Base-by-base conservation (phyloP, 2,888 invertebrate species). In the Sthenelais limicola region DNA sequence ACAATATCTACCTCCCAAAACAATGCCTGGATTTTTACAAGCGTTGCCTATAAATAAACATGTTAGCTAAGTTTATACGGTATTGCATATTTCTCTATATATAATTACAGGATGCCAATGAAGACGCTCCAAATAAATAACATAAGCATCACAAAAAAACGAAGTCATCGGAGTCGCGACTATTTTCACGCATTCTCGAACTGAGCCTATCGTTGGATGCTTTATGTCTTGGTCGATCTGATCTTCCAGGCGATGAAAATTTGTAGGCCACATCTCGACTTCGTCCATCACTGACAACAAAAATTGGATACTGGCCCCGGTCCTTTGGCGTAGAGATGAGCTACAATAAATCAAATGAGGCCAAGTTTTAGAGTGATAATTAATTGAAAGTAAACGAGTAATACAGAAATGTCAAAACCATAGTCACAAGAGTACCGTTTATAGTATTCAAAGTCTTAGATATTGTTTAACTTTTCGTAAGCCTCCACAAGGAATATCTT, bases 241-340 rank as follows among this genome's bases (percentile, higher is more conserved):
- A 52, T 52, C 56, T 48, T 15, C 26, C 35, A 1, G 52, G 52
- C 3, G 32, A 9, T 12, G 62, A n/a, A 5, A 18, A 26, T 56
- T 21, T n/a, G 54, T 70, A 70, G 54, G 21, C 38, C 28, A 81
- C 32, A 33, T 83, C 83, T 32, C 62, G 38, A 47, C 83, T 80
- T 47, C 81, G 80, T 73, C 94, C 94, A 81, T 93, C 91, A 77
- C 92, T 91, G 83, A 95, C 92, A 75, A 92, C 92, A 89, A 95
- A 95, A 90, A 95, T 92, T 35, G 95, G 95, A 88, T 95, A 95
- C 82, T 93, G 92, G 76, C 89, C 90, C 51, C 81, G 82, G 73
- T 85, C 84, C 52, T 82, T 82, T 2, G 83, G 82, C n/a, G 90
- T 91, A 80, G 90, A 88, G 77, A 91, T 87, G 81, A 90, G 90